Evolutionary conservation across 2,888 invertebrate species (phyloP).

Genomic region (Liodrosophila aerea): DNA sequence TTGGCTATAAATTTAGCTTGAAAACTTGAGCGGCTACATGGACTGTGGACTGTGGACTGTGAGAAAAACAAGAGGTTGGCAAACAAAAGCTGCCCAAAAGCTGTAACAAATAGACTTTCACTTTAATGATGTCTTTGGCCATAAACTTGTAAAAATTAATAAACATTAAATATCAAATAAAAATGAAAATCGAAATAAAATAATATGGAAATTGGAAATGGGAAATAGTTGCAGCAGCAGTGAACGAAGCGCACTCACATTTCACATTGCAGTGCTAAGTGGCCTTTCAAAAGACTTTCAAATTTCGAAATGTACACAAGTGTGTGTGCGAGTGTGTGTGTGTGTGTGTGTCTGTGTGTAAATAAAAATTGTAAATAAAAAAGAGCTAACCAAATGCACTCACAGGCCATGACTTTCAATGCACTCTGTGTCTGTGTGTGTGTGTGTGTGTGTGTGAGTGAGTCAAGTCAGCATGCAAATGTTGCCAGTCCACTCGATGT

Average conservation of each 20-base stretch:
- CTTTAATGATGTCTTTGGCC: slow-evolving; percentile 68
- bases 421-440: slow-evolving; percentile 26
- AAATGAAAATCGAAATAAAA: slow-evolving; percentile 21
- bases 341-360: no score
- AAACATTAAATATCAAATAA: slow-evolving; percentile 34
- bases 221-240: background rate
- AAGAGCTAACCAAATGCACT: slow-evolving; percentile 37
- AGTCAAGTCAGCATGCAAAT: slow-evolving; percentile 56
- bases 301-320: slow-evolving; percentile 45
- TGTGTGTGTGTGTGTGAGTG: slow-evolving; percentile 1
- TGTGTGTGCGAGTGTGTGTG: no score
- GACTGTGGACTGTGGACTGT: slow-evolving; percentile 16
- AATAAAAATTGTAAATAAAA: slow-evolving; percentile 29
- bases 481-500: slow-evolving; percentile 8
- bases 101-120: slow-evolving; percentile 67
- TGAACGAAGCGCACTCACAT: slow-evolving; percentile 49
- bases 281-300: slow-evolving; percentile 64
- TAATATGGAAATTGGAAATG: slow-evolving; percentile 9
- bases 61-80: slow-evolving; percentile 11
- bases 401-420: slow-evolving; percentile 64
- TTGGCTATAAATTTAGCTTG: slow-evolving; percentile 49
- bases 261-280: slow-evolving; percentile 39
- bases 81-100: slow-evolving; percentile 3
- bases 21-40: slow-evolving; percentile 6
- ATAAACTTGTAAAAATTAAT: slow-evolving; percentile 62